These are phyloP conservation scores for Pyrochroa serraticornis DNA, from an alignment of 2,888 invertebrate species.

Conservation along the genomic window DNA sequence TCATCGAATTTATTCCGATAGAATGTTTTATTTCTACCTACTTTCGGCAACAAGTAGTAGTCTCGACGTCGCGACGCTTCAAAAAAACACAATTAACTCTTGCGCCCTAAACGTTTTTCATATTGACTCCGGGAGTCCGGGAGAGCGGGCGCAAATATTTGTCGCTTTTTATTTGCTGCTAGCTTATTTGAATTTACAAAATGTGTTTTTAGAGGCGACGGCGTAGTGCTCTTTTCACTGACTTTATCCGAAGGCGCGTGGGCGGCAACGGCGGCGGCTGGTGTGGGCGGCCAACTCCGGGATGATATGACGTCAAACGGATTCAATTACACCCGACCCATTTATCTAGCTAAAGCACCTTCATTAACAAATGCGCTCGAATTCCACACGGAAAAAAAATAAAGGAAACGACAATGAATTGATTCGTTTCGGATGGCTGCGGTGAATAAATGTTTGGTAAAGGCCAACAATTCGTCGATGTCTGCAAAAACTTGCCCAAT, in stretches of 20 bases:
- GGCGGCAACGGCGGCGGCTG: not conserved
- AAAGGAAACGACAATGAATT: constrained; percentile 4
- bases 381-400: not conserved
- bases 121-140: too few species aligned
- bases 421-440: constrained; percentile 3
- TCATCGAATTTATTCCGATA: constrained; percentile 11
- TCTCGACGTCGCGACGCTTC: too few species aligned
- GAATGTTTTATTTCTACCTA: too few species aligned
- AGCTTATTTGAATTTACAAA: not conserved
- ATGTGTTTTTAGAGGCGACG: not conserved
- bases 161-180: too few species aligned
- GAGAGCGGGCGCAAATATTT: too few species aligned
- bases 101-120: too few species aligned
- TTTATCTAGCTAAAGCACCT: constrained; percentile 1
- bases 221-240: too few species aligned
- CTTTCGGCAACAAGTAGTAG: too few species aligned
- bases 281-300: constrained; percentile 16
- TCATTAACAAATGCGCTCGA: not conserved
- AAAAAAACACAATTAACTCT: too few species aligned
- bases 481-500: constrained; percentile 1
- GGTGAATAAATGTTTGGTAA: not conserved
- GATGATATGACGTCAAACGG: constrained; percentile 17
- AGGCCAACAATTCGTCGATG: not conserved
- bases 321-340: constrained; percentile 1
- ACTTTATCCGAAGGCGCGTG: not conserved